Base-by-base conservation (phyloP, 2,113 vertebrate genomes). In the Corythaeola cristata region DNA sequence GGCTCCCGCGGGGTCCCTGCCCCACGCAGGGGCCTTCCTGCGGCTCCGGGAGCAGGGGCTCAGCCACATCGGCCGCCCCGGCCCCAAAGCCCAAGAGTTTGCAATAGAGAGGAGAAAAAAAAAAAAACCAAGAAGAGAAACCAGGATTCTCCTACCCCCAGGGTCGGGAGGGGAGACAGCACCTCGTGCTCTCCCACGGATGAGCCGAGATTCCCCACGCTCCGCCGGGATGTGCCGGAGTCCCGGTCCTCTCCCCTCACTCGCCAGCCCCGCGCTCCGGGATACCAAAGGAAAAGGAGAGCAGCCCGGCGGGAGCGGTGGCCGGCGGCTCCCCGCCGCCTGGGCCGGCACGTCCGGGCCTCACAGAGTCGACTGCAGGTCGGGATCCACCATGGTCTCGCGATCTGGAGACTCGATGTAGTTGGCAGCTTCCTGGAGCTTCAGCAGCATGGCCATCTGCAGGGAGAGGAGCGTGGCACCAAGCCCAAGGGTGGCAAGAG, bases 361-460 rank as follows among this genome's bases (percentile, higher is more conserved):
- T 98, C 97, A 98, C 88, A 98, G 98, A 21, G 99, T 98, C 6
- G 99, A 97, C 97, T 99, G 99, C 87, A 99, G 98, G 95, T 97
- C 98, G 9, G 99, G 98, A 96, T 99, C 99, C 93, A 98, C 97
- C 92, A 98, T 97, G 89, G 98, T 98, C 91, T 99, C 99, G 23
- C 98, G 97, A 91, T 99, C 99, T 3, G 99, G 99, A 97, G 99
- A 99, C 97, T 99, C 99, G 4, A 99, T 99, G 95, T 98, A 99
- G 98, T 99, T 99, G 97, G 99, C 99, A 2, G 99, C 99, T 97
- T 99, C 99, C 95, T 99, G 99, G 73, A 99, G 99, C 95, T 99
- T 99, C 97, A 99, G 98, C 98, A 99, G 98, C 99, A 99, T 99
- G 79, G 99, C 99, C 99, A 99, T 99, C 99, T 99, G 94, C 2